Evolutionary conservation across 64 coral and sea anemone species (phyloP), one percentile per base, ranked within the genome.

Genomic region (Montipora cactus): DNA sequence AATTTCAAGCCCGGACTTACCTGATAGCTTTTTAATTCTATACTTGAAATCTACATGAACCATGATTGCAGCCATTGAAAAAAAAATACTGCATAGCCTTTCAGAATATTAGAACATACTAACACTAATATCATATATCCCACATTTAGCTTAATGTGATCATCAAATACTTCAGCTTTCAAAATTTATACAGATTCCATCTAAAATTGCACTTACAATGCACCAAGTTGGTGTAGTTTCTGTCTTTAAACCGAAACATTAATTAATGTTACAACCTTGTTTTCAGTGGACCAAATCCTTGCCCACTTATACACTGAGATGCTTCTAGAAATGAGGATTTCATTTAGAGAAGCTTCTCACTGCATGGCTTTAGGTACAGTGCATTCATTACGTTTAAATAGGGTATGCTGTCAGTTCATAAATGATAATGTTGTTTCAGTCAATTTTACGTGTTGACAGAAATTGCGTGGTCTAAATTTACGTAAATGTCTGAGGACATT

Each of bases 261-360:
- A 37, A 37, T 37, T 37, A 37, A 37, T 15, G 10, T 66, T 18
- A 66, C 61, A 66, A 66, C 61, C 61, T 66, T 66, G 61, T 66
- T 87, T 87, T 44, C 83, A 87, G 83, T 87, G 22, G 28, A 59
- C 20, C 83, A 87, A 59, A 87, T 87, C 48, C 68, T 87, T 23
- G 49, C 64, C 8, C 83, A 87, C 68, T 46, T 87, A 16, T 72
- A 87, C 59, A 46, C 83, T 18, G 83, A 87, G 22, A 72, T 14
- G 67, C 48, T 87, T 67, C 68, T 87, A 21, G 8, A 16, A 22
- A 28, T 87, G 22, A 37, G 83, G 22, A 55, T 87, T 37, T 87
- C 48, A 44, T 48, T 87, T 16, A 87, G 83, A 73, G 67, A 87
- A 49, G 83, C 83, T 44, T 46, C 22, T 57, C 15, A 19, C 51